phyloP scores from a whole-genome alignment of 2,113 vertebrate genomes.

The Clarias gariepinus region DNA sequence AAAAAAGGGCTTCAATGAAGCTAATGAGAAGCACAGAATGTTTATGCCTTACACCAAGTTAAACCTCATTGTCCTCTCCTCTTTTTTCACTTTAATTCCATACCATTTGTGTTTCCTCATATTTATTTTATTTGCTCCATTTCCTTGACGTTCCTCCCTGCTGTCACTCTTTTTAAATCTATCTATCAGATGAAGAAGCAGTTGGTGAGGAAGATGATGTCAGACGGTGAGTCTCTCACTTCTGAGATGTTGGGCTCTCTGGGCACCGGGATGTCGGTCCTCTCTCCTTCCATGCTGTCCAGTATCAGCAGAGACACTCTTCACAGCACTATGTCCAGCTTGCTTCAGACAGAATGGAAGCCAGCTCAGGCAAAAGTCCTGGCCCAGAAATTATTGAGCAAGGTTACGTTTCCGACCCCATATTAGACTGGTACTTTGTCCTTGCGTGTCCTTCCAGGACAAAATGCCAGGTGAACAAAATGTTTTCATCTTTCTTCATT shows the following conservation, averaged over 20 bases:
- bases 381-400: conserved; percentile 49
- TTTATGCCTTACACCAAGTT: not conserved
- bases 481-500: conserved; percentile 29
- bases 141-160: too few relatives aligned
- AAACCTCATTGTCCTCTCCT: not conserved
- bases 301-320: conserved; percentile 22
- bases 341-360: conserved; percentile 52
- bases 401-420: conserved; percentile 46
- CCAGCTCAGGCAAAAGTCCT: conserved; percentile 53
- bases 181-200: conserved; percentile 59
- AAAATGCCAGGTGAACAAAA: conserved; percentile 8
- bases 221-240: not conserved
- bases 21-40: not conserved
- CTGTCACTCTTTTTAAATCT: not conserved
- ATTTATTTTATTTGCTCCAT: not conserved
- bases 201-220: conserved; percentile 54
- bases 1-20: not conserved
- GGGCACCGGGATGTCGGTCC: conserved; percentile 32
- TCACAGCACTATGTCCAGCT: conserved; percentile 37
- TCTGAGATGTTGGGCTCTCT: conserved; percentile 41
- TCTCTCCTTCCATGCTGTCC: conserved; percentile 56
- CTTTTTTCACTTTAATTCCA: not conserved
- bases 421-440: too few relatives aligned
- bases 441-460: not conserved
- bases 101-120: not conserved